These are phyloP conservation scores for Spheniscus mendiculus DNA, from an alignment of 2,113 vertebrate species.

Conservation along the genomic window DNA sequence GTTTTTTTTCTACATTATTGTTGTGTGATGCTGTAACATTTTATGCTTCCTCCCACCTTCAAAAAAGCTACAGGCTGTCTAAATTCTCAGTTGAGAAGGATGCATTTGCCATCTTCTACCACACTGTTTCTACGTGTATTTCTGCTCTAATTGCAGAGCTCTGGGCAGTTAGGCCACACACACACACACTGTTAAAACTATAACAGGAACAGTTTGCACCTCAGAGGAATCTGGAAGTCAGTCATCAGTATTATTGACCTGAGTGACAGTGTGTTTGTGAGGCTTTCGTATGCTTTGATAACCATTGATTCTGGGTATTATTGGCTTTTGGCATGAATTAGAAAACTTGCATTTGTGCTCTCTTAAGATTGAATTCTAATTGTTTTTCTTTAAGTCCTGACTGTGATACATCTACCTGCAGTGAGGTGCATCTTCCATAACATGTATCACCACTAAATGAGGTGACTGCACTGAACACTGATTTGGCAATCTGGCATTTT, in stretches of 20 bases:
- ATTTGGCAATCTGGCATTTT: not conserved
- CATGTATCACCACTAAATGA: not conserved
- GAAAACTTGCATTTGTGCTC: not conserved
- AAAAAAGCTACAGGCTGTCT: not conserved
- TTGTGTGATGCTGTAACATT: not conserved
- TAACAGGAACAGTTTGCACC: not conserved
- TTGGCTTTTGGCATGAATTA: not conserved
- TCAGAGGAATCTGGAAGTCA: not conserved
- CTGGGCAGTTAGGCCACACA: not conserved
- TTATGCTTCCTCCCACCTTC: not conserved
- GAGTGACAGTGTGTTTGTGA: not conserved
- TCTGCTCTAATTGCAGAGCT: not conserved
- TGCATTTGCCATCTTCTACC: not conserved
- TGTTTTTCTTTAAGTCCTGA: not conserved
- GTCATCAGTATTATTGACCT: not conserved
- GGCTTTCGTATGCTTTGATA: not conserved
- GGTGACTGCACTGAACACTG: not conserved
- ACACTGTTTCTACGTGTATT: not conserved
- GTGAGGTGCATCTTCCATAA: not conserved
- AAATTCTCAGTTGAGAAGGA: not conserved
- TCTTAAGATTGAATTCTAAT: not conserved
- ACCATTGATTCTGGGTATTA: not conserved
- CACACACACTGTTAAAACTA: not conserved
- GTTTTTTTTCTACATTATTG: not conserved
- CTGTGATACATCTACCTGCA: not conserved